These are phyloP conservation scores for Ptilodon capucinus DNA, from an alignment of 2,888 invertebrate genomes.

Conservation along the genomic window DNA sequence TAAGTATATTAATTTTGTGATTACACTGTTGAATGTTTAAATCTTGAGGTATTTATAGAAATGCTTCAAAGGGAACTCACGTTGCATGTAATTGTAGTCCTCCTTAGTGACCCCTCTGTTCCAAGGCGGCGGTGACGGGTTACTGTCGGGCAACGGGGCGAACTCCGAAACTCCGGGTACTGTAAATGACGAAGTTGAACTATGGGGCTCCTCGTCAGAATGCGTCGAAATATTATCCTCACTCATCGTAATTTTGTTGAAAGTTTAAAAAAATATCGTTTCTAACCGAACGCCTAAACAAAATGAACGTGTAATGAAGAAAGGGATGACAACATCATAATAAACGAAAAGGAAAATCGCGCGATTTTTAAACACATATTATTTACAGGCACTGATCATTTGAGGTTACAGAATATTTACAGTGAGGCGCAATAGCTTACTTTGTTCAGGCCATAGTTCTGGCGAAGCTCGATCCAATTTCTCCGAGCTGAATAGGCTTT, in stretches of 20 bases:
- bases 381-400: background rate
- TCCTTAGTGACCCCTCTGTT: conserved; percentile 86
- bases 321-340: conserved; percentile 70
- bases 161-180: conserved; percentile 96
- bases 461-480: conserved; percentile 97
- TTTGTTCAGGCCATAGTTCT: conserved; percentile 97
- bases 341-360: conserved; percentile 50
- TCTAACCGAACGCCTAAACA: conserved; percentile 60
- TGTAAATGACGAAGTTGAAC: conserved; percentile 73
- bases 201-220: conserved; percentile 52
- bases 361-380: conserved; percentile 69
- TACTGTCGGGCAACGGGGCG: conserved; percentile 84
- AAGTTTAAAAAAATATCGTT: conserved; percentile 67
- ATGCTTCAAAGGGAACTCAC: conserved; percentile 86
- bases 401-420: background rate
- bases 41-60: no score
- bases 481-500: conserved; percentile 93
- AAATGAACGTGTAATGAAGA: conserved; percentile 41
- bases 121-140: conserved; percentile 85
- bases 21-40: no score
- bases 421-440: conserved; percentile 74
- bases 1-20: no score
- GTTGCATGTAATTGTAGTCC: conserved; percentile 89
- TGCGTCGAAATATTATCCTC: conserved; percentile 51
- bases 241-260: conserved; percentile 59